phyloP scores from a whole-genome alignment of 2,113 vertebrate genomes.

The Butastur rufipennis region DNA sequence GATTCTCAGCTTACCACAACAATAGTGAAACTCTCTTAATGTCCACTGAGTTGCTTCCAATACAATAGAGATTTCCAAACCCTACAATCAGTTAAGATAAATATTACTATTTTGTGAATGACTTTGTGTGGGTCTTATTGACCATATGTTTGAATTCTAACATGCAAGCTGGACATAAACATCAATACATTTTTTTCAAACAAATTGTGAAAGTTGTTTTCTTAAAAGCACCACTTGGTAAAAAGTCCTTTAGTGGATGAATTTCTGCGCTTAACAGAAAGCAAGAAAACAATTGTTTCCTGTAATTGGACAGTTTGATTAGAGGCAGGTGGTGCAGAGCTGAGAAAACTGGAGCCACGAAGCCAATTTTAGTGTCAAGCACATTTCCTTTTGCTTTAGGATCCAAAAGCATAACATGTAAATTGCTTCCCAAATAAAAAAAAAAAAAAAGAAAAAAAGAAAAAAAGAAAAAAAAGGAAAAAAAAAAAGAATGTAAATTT shows the following conservation, averaged over 20 bases:
- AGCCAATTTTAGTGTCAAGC: slow-evolving; percentile 71
- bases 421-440: slow-evolving; percentile 43
- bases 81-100: slow-evolving; percentile 17
- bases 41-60: background rate
- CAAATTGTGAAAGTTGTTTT: slow-evolving; percentile 26
- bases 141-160: slow-evolving; percentile 1
- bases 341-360: slow-evolving; percentile 55
- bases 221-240: slow-evolving; percentile 61
- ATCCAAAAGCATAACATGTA: slow-evolving; percentile 60
- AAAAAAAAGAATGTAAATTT: slow-evolving; percentile 42
- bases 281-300: slow-evolving; percentile 78
- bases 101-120: background rate
- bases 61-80: background rate
- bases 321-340: slow-evolving; percentile 75
- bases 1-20: slow-evolving; percentile 24
- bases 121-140: background rate
- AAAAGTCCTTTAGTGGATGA: slow-evolving; percentile 62
- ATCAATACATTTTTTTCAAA: slow-evolving; percentile 10
- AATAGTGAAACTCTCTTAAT: background rate
- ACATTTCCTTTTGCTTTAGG: slow-evolving; percentile 56
- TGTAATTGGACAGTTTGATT: slow-evolving; percentile 81
- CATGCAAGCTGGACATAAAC: background rate
- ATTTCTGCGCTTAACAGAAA: slow-evolving; percentile 74
- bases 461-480: background rate
- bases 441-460: background rate